Evolutionary conservation across 2,113 vertebrate genomes (phyloP), one percentile per base, ranked within the genome.

Genomic region (Phrynosoma platyrhinos): DNA sequence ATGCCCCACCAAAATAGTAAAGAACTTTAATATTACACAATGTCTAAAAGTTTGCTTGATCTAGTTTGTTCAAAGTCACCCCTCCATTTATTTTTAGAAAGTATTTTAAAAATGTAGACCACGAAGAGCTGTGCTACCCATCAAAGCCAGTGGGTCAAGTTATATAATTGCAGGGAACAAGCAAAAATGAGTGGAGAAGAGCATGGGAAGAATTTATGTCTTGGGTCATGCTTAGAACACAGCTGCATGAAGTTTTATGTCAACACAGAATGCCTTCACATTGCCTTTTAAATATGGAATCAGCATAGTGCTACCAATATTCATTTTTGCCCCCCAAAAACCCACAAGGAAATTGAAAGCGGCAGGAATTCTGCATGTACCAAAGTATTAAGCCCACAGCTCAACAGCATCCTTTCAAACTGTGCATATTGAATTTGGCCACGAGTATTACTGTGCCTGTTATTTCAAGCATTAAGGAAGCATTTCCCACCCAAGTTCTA

Each of bases 161-260:
- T 83, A 83, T 52, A 77, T 88, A 88, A 88, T 69, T 83, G 42
- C 14, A 77, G 81, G 88, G 90, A 93, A 95, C 83, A 92, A 94
- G 87, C 85, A 92, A 94, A 53, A 52, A 81, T 32, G 64, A 79
- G 20, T 25, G 53, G 30, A 40, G 68, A 81, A 52, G 66, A 53
- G 14, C 71, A 88, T 66, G 71, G 58, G 21, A 77, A 82, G 40
- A 32, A 68, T 40, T n/a, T 2, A 23, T 58, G 69, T 53, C 23
- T 68, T 23, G 12, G 7, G 13, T 27, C 18, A 47, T 5, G 32
- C 25, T 40, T 30, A 62, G 16, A 40, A 53, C 52, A 55, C 32
- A 87, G 53, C 68, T 8, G 25, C 23, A 32, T 3, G 40, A 52
- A 55, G 16, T 27, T 32, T 76, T 47, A 16, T 32, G 5, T 52